Base-by-base conservation (phyloP, 2,113 vertebrate species). In the Pipa parva region DNA sequence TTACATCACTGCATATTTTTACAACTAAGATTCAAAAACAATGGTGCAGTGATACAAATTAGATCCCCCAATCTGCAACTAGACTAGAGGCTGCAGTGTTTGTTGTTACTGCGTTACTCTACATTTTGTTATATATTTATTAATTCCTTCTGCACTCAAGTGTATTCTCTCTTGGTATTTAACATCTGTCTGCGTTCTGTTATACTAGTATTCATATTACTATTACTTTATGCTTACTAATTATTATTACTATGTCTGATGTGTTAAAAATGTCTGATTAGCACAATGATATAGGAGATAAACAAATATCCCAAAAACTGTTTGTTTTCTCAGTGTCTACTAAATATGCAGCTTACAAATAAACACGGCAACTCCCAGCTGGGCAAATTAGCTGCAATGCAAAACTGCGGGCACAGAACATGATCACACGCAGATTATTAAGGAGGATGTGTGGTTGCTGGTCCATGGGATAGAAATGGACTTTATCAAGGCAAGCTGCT, bases 341-440 rank as follows among this genome's bases (percentile, higher is more conserved):
- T 18, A 55, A 51, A 52, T 60, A 55, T 68, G 27, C 7, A 18
- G 45, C 56, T 59, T 33, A 51, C 48, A 24, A 61, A 60, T 61
- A 59, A 60, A 52, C 57, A 60, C 42, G 65, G 29, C 22, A n/a
- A 26, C 24, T 54, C 57, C 66, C 58, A 70, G 58, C 66, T 70
- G 66, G 48, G 45, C 48, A 50, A 61, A 70, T 61, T 61, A 39
- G 36, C 25, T 48, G n/a, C 25, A 48, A 20, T 28, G 49, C 48
- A 42, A 33, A 61, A 29, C 20, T 25, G 57, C 5, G 24, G 54
- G 33, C 39, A 31, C 48, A 60, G 24, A 22, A 18, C n/a, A 28
- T 29, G 57, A 70, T 70, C 57, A 70, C 58, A 61, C 45, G 49
- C 39, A 29, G 65, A 45, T 68, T 59, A 68, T 68, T 68, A 68